Percentiles rank a stretch among this genome's conserved stretches.
Evolutionary conservation across 2,797 vertebrate genomes (phyloP).

Genomic region (Poeciliopsis infans): DNA sequence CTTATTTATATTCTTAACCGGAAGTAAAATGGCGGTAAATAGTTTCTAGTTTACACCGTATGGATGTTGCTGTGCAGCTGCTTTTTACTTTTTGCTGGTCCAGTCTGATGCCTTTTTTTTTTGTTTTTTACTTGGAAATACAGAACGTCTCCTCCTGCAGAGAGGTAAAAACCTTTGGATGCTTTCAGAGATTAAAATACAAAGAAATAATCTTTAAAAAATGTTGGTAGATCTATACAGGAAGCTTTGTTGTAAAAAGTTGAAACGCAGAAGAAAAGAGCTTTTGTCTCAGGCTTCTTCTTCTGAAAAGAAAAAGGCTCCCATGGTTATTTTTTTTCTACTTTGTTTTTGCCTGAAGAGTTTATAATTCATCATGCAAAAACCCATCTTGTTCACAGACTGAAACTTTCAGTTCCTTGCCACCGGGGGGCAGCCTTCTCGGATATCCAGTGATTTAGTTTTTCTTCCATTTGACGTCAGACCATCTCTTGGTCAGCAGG

Average conservation of each 20-base stretch:
- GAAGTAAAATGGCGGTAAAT: constrained; percentile 38
- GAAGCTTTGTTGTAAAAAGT: constrained; percentile 12
- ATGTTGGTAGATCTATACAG: not conserved
- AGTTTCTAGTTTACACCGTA: constrained; percentile 38
- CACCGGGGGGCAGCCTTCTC: constrained; percentile 27
- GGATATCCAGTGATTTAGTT: constrained; percentile 4
- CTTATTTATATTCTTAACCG: constrained; percentile 66
- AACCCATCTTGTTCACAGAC: constrained; percentile 8
- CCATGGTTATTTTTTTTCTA: not conserved
- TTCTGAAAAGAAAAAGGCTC: constrained; percentile 16
- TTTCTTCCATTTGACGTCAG: constrained; percentile 26
- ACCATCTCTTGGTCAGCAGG: constrained; percentile 39
- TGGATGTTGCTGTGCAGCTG: constrained; percentile 26
- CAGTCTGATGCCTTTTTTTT: not conserved
- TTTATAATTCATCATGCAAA: constrained; percentile 11
- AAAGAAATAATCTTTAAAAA: not conserved
- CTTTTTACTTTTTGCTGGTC: constrained; percentile 13
- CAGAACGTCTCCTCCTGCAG: not conserved
- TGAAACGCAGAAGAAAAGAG: constrained; percentile 10
- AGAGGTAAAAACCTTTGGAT: not conserved
- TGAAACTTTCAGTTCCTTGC: constrained; percentile 1
- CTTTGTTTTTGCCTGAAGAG: constrained; percentile 1
- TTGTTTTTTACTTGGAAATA: not conserved
- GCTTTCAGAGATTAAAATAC: not conserved
- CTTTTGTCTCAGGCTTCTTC: constrained; percentile 16